A percentile compares a stretch with the other conserved stretches of the same genome.
These are phyloP conservation scores for Caenorhabditis sinica DNA, from an alignment of 2,888 invertebrate species.

Conservation along the genomic window DNA sequence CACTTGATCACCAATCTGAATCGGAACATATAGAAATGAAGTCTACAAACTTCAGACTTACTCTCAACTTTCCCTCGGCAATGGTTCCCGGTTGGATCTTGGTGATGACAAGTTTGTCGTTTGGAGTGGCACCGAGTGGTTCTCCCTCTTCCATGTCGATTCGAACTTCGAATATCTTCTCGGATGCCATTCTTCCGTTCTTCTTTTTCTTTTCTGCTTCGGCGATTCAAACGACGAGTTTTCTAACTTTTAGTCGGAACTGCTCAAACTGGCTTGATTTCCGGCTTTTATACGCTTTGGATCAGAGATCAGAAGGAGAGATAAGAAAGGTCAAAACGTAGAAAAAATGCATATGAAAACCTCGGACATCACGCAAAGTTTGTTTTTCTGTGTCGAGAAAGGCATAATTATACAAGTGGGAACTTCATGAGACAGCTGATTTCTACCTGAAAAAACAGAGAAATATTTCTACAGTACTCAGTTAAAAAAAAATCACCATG, in stretches of 20 bases:
- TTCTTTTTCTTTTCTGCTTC: conserved; percentile 19
- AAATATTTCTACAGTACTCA: too few species aligned
- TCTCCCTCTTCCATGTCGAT: conserved; percentile 81
- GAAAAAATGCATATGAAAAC: too few species aligned
- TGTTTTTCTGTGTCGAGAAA: too few species aligned
- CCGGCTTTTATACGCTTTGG: too few species aligned
- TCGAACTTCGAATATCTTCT: conserved; percentile 69
- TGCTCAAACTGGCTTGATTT: too few species aligned
- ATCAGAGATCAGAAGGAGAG: too few species aligned
- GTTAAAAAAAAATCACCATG: too few species aligned
- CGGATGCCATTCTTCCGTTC: conserved; percentile 50
- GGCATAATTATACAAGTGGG: too few species aligned
- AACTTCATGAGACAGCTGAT: too few species aligned
- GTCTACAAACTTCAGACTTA: conserved; percentile 39
- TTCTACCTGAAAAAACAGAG: too few species aligned
- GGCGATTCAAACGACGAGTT: conserved; percentile 13
- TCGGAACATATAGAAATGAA: not conserved
- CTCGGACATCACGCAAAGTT: too few species aligned
- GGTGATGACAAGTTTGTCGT: conserved; percentile 79
- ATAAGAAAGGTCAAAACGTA: too few species aligned
- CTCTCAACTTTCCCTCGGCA: conserved; percentile 78
- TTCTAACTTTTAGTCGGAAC: conserved; percentile 4
- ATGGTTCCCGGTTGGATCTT: conserved; percentile 77
- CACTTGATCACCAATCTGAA: conserved; percentile 78
- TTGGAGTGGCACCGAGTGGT: conserved; percentile 79